Evolutionary conservation across 64 coral and sea anemone genomes (phyloP).

Genomic region (Porites australiensis): DNA sequence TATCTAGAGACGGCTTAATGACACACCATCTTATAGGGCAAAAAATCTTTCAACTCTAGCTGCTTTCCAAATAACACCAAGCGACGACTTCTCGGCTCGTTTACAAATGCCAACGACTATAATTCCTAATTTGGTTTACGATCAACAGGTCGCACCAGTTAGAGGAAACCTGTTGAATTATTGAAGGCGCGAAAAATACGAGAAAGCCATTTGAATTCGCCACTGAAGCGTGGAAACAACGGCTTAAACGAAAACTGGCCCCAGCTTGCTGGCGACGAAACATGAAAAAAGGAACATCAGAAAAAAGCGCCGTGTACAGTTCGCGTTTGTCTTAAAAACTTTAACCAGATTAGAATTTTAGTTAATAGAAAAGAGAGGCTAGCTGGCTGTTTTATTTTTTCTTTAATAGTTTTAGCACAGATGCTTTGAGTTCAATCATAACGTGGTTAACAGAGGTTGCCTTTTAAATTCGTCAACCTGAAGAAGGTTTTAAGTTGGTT

Average conservation of each 20-base stretch:
- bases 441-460: too few relatives aligned
- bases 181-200: slow-evolving; percentile 5
- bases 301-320: too few relatives aligned
- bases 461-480: too few relatives aligned
- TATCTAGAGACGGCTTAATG: neutral
- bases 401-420: too few relatives aligned
- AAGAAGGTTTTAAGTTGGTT: too few relatives aligned
- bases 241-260: neutral
- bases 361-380: too few relatives aligned
- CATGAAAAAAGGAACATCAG: neutral
- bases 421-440: too few relatives aligned
- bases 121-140: slow-evolving; percentile 52
- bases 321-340: too few relatives aligned
- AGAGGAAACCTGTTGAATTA: slow-evolving; percentile 16
- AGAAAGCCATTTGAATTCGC: slow-evolving; percentile 38
- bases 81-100: neutral
- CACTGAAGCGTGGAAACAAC: slow-evolving; percentile 49
- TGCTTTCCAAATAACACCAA: slow-evolving; percentile 20
- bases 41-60: neutral
- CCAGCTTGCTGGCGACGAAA: neutral
- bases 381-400: too few relatives aligned
- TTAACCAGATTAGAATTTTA: too few relatives aligned
- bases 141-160: slow-evolving; percentile 48
- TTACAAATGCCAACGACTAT: slow-evolving; percentile 40
- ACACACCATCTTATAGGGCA: neutral